Evolutionary conservation across 2,797 vertebrate genomes (phyloP).

Genomic region (Simalia tracyae): DNA sequence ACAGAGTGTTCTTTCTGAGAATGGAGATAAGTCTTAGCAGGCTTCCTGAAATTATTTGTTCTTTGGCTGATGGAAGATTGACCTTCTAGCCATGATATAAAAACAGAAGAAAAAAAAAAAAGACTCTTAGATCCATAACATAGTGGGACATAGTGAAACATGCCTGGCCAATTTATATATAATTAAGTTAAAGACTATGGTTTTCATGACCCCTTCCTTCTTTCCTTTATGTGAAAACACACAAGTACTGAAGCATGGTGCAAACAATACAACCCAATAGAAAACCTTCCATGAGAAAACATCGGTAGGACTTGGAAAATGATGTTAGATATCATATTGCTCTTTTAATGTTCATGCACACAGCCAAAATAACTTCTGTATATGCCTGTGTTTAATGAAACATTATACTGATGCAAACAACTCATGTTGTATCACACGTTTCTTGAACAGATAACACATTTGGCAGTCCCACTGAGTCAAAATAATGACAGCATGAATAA

Average conservation of each 20-base stretch:
- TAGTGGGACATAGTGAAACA: not conserved
- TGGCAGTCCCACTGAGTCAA: slow-evolving; percentile 26
- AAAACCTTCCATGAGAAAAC: not conserved
- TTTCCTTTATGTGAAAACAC: not conserved
- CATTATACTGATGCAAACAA: slow-evolving; percentile 42
- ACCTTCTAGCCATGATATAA: not conserved
- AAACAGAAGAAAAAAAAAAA: not conserved
- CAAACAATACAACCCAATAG: not conserved
- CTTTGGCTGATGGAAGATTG: not conserved
- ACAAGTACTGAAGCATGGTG: not conserved
- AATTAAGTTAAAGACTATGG: not conserved
- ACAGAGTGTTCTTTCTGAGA: not conserved
- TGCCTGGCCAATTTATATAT: not conserved
- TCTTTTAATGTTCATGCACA: not conserved
- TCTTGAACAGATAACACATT: slow-evolving; percentile 47
- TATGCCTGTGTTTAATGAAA: slow-evolving; percentile 6
- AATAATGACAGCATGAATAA: slow-evolving; percentile 46
- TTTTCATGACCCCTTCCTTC: not conserved
- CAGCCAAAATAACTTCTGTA: slow-evolving; percentile 4
- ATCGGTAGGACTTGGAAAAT: not conserved
- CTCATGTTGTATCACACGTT: slow-evolving; percentile 34
- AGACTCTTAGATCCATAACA: not conserved
- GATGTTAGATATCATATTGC: not conserved
- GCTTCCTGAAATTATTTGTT: not conserved
- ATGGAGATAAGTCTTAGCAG: not conserved